Conservation (phyloP, 2,888 invertebrate genomes). For the Cacoxenus indagator region DNA sequence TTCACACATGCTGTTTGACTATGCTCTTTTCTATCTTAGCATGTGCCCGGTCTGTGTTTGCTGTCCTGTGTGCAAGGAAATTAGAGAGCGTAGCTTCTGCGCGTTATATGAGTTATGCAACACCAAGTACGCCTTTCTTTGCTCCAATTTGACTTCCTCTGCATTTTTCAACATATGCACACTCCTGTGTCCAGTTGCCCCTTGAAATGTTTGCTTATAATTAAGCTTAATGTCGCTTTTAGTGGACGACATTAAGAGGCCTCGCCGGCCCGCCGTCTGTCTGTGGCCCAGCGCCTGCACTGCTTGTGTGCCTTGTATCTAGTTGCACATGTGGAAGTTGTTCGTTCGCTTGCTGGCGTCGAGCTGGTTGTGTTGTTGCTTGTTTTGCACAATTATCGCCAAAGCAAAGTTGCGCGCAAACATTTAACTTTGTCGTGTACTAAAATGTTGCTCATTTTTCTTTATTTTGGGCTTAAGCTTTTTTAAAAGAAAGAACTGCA, state of each 20-base stretch:
- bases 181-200: conserved; percentile 6
- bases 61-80: not conserved
- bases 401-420: conserved; percentile 15
- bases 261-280: not conserved
- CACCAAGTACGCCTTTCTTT: not conserved
- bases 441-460: not conserved
- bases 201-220: conserved; percentile 48
- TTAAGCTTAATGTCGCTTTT: conserved; percentile 47
- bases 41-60: not conserved
- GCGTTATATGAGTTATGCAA: conserved; percentile 20
- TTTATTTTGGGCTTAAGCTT: too few species aligned
- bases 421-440: conserved; percentile 15
- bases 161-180: not conserved
- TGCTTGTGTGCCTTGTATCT: not conserved
- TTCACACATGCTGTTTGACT: not conserved
- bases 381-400: conserved; percentile 19
- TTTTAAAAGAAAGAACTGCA: too few species aligned
- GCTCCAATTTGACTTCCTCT: not conserved
- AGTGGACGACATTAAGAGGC: conserved; percentile 20
- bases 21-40: not conserved
- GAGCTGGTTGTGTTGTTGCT: not conserved
- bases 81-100: not conserved
- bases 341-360: not conserved
- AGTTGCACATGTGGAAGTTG: not conserved
- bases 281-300: not conserved